Base-by-base conservation (phyloP, 2,113 vertebrate genomes). In the Hymenochirus boettgeri region DNA sequence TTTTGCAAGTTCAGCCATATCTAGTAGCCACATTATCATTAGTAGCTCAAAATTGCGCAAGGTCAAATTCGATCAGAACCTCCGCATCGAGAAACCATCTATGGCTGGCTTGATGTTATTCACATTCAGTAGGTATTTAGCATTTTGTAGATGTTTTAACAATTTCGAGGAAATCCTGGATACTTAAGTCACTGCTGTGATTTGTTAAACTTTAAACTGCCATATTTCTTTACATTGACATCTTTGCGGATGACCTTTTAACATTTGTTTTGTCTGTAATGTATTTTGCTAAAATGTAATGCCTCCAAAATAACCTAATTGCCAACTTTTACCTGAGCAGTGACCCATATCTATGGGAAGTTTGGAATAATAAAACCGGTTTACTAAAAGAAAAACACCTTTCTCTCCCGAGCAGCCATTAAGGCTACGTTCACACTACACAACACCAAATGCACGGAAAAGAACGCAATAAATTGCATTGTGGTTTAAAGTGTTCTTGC, bases 271-370 rank as follows among this genome's bases (percentile, higher is more conserved):
- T 37, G 45, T 23, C 29, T 59, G 37, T 52, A 52, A 58, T 51
- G 22, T 23, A 59, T 51, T n/a, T 21, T 52, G 18, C 39, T 51
- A 51, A 65, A 67, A 29, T 67, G 46, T 51, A 58, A 67, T 58
- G 55, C 55, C 42, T 58, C 64, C 27, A n/a, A 67, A 42, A 59
- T 59, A 52, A 67, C 64, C 59, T 59, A 67, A 67, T n/a, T 67
- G 64, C 27, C 46, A 58, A 33, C 29, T 51, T 59, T 67, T 59
- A n/a, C n/a, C n/a, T n/a, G n/a, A 25, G 29, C 45, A 1, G 23
- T 59, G 64, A 67, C 22, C 64, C 64, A 12, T 42, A 47, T 27
- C 64, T 46, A 12, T 22, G 29, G 3, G 29, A 22, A 57, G 63
- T 39, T 42, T 19, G 42, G 46, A 59, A 52, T 52, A 58, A 67